Percentiles rank a stretch among this genome's conserved stretches.
Conservation (phyloP, 2,113 vertebrate genomes). For the Laticauda laticaudata region DNA sequence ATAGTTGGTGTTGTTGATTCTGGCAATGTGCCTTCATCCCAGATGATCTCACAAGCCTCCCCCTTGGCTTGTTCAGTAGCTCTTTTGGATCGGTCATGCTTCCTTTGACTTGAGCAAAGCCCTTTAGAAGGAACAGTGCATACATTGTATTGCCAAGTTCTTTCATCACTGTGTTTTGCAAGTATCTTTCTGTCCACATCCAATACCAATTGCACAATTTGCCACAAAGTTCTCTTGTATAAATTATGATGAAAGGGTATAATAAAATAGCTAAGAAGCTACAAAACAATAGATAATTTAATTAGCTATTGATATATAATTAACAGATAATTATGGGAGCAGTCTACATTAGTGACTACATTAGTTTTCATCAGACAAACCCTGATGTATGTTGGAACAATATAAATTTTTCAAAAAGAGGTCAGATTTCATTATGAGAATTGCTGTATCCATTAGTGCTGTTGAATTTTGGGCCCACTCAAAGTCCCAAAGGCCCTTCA, state of each 20-base stretch:
- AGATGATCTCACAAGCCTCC: constrained; percentile 65
- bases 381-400: background rate
- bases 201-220: constrained; percentile 36
- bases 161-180: constrained; percentile 46
- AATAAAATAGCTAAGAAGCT: background rate
- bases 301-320: background rate
- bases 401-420: background rate
- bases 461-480: background rate
- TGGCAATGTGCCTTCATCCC: constrained; percentile 60
- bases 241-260: background rate
- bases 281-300: background rate
- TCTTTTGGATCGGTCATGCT: constrained; percentile 56
- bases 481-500: background rate
- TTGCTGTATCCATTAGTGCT: background rate
- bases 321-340: background rate
- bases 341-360: no score
- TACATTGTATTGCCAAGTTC: constrained; percentile 58
- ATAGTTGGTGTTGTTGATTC: constrained; percentile 62
- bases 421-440: background rate
- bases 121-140: constrained; percentile 52
- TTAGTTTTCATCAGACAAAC: background rate
- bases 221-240: constrained; percentile 32
- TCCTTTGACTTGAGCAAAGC: constrained; percentile 64
- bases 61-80: constrained; percentile 59
- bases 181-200: constrained; percentile 57